phyloP scores from a whole-genome alignment of 2,113 vertebrate genomes.

The Eulemur macaco region DNA sequence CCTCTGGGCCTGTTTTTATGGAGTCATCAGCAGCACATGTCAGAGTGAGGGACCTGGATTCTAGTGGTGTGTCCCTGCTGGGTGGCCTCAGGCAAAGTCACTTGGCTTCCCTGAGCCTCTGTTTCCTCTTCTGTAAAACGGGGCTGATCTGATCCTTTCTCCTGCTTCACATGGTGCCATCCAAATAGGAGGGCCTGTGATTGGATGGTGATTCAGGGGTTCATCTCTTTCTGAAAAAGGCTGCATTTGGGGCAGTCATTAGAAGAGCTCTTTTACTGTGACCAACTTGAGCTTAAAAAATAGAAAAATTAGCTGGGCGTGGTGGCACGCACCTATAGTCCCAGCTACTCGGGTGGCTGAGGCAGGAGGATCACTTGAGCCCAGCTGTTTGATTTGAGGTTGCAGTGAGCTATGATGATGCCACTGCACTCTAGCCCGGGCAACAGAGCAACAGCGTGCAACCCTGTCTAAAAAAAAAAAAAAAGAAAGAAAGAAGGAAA shows the following conservation, averaged over 20 bases:
- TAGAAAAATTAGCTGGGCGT: too few species aligned
- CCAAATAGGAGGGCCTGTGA: neutral
- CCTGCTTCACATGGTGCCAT: neutral
- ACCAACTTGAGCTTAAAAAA: too few species aligned
- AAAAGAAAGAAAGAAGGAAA: too few species aligned
- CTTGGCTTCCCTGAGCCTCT: neutral
- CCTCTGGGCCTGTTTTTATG: neutral
- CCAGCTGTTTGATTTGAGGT: too few species aligned
- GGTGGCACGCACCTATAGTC: too few species aligned
- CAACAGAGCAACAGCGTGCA: too few species aligned
- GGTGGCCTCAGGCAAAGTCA: neutral
- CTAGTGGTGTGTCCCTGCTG: neutral
- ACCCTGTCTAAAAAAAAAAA: too few species aligned
- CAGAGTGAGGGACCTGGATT: neutral
- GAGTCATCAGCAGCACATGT: neutral
- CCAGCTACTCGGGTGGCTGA: too few species aligned
- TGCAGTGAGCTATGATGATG: too few species aligned
- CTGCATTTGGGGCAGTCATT: neutral
- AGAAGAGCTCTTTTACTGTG: neutral
- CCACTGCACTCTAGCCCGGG: too few species aligned
- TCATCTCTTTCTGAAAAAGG: conserved; percentile 30
- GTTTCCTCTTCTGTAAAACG: conserved; percentile 30
- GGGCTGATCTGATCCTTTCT: neutral
- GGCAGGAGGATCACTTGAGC: too few species aligned
- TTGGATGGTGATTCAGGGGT: neutral